These are phyloP conservation scores for Rhinatrema bivittatum DNA, from an alignment of 2,797 vertebrate genomes.

Conservation along the genomic window DNA sequence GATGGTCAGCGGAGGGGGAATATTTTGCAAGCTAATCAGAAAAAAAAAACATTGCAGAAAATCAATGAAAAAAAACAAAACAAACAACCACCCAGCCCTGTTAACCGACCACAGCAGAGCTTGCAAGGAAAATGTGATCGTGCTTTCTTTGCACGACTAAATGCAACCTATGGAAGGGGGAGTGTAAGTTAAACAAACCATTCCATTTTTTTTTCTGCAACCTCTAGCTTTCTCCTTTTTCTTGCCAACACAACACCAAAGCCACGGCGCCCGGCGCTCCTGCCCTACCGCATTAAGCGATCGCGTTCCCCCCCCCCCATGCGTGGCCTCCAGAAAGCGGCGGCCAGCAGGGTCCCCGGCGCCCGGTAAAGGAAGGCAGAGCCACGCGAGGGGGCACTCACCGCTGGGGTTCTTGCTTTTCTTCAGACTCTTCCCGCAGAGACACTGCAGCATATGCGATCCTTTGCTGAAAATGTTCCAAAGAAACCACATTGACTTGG, in stretches of 20 bases:
- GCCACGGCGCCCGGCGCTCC: too few relatives aligned
- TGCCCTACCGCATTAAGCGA: too few relatives aligned
- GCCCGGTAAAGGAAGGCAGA: constrained; percentile 31
- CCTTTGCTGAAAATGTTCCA: constrained; percentile 99
- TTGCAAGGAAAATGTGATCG: neutral
- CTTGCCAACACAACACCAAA: constrained; percentile 4
- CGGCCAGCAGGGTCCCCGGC: too few relatives aligned
- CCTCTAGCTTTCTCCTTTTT: constrained; percentile 50
- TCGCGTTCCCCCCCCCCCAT: too few relatives aligned
- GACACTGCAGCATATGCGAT: constrained; percentile 99
- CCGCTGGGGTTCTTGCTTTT: constrained; percentile 99
- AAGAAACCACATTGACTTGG: constrained; percentile 99
- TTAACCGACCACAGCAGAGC: constrained; percentile 20
- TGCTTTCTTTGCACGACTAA: constrained; percentile 1
- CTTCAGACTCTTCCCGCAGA: constrained; percentile 99
- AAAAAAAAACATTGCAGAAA: constrained; percentile 54
- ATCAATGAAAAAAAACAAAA: too few relatives aligned
- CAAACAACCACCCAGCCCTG: constrained; percentile 5
- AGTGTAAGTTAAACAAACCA: too few relatives aligned
- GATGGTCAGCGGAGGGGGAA: constrained; percentile 23
- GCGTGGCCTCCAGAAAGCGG: too few relatives aligned
- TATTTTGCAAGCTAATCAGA: constrained; percentile 39
- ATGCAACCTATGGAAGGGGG: constrained; percentile 7
- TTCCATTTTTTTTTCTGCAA: too few relatives aligned
- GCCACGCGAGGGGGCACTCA: constrained; percentile 71